phyloP scores from a whole-genome alignment of 2,113 vertebrate genomes.

The mouse (Mus musculus) region DNA sequence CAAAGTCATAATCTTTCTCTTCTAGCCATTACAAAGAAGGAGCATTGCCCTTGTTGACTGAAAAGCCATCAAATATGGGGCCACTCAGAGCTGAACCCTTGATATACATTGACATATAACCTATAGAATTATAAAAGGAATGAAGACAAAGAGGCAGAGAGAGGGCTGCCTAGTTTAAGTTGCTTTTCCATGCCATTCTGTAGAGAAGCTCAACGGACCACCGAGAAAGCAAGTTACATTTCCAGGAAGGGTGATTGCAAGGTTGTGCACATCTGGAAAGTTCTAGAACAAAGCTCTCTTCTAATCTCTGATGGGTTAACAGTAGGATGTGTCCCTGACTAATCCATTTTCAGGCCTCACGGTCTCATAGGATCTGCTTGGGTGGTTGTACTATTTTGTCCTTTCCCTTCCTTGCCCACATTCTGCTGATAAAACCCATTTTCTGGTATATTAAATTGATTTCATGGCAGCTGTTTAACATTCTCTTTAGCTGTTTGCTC shows the following conservation, averaged over 20 bases:
- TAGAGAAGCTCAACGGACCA: background rate
- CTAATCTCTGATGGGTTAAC: background rate
- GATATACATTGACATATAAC: background rate
- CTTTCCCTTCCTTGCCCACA: background rate
- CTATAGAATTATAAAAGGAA: background rate
- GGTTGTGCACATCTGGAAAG: background rate
- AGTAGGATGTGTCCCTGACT: background rate
- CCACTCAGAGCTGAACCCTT: background rate
- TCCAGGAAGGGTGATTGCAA: background rate
- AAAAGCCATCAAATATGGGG: background rate
- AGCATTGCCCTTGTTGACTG: background rate
- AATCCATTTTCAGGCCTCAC: background rate
- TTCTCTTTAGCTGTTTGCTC: conserved; percentile 56
- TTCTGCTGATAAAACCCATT: conserved; percentile 52
- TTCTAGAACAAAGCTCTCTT: background rate
- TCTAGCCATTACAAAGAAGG: background rate
- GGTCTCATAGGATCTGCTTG: background rate
- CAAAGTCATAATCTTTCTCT: background rate
- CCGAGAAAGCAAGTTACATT: background rate
- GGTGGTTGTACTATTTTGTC: background rate
- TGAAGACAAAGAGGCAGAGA: background rate
- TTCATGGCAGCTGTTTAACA: conserved; percentile 55
- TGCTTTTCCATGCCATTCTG: background rate
- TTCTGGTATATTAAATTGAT: conserved; percentile 63
- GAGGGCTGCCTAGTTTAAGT: background rate